Evolutionary conservation across 2,888 invertebrate species (phyloP).

Genomic region (Eristalinus aeneus): DNA sequence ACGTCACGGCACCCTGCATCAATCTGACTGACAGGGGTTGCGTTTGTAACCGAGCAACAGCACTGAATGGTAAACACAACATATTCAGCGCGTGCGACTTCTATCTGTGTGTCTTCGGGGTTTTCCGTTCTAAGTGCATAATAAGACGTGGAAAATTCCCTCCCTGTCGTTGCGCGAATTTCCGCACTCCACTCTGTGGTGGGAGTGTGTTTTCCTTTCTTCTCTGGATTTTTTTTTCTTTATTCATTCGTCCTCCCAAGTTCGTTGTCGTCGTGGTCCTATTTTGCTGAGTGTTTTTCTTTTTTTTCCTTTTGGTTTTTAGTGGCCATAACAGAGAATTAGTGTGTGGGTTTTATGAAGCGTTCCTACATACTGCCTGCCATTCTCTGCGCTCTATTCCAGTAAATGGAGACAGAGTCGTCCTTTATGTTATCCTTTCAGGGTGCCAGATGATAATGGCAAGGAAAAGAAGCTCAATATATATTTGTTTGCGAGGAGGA

Average conservation of each 20-base stretch:
- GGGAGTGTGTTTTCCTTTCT: conserved; percentile 4
- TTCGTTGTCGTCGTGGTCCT: background rate
- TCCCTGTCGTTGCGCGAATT: conserved; percentile 50
- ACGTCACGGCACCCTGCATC: background rate
- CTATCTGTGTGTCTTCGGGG: conserved; percentile 2
- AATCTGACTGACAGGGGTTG: conserved; percentile 24
- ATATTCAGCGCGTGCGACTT: background rate
- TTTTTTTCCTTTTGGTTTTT: conserved; percentile 7
- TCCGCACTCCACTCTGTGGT: conserved; percentile 4
- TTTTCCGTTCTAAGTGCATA: conserved; percentile 7
- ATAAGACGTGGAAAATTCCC: conserved; percentile 5
- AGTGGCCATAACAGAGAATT: conserved; percentile 46
- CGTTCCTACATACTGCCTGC: background rate
- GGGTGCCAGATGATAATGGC: background rate
- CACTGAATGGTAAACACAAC: conserved; percentile 51
- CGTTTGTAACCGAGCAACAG: conserved; percentile 62
- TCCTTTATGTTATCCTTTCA: conserved; percentile 3
- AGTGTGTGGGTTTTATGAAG: conserved; percentile 10
- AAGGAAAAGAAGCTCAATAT: background rate
- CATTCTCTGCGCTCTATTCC: background rate
- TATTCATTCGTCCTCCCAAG: background rate
- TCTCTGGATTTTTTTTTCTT: background rate
- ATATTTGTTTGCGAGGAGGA: conserved; percentile 14
- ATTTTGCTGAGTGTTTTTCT: conserved; percentile 19
- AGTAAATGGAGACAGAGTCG: conserved; percentile 19